Conservation (phyloP, 2,113 vertebrate species). For the Mola mola region DNA sequence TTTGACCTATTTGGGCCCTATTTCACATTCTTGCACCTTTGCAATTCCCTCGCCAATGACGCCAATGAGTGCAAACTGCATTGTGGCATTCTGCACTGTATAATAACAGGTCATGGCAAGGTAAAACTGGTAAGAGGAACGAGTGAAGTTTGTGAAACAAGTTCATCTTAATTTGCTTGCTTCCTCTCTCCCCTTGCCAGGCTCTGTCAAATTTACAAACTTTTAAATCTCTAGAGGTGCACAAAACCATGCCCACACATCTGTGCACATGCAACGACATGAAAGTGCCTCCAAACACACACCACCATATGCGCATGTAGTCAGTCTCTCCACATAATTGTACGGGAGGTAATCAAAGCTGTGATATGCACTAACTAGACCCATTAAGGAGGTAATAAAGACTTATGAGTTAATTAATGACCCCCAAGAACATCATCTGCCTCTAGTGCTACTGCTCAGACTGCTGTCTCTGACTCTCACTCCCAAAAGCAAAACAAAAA, state of each 20-base stretch:
- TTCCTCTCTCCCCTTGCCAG: neutral
- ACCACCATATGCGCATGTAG: slow-evolving; percentile 27
- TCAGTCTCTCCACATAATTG: slow-evolving; percentile 55
- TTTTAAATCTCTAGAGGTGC: slow-evolving; percentile 5
- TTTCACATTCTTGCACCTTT: neutral
- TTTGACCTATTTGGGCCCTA: too few relatives aligned
- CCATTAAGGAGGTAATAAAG: slow-evolving; percentile 81
- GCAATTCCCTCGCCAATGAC: too few relatives aligned
- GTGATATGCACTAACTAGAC: slow-evolving; percentile 77
- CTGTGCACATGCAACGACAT: neutral
- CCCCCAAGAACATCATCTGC: slow-evolving; percentile 77
- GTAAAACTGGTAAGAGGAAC: slow-evolving; percentile 3
- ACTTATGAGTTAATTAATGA: slow-evolving; percentile 79
- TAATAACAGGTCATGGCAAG: neutral
- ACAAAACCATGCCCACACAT: neutral
- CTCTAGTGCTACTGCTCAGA: slow-evolving; percentile 50
- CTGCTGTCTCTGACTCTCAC: slow-evolving; percentile 30
- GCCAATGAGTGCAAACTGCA: neutral
- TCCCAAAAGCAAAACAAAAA: slow-evolving; percentile 59
- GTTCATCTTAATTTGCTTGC: slow-evolving; percentile 6
- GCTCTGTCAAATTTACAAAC: slow-evolving; percentile 18
- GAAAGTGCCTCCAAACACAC: neutral
- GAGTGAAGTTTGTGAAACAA: neutral
- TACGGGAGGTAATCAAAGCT: slow-evolving; percentile 73
- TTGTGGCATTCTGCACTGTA: too few relatives aligned